A percentile compares a stretch with the other conserved stretches of the same genome.
phyloP scores from a whole-genome alignment of 2,797 vertebrate genomes.

The Acipenser ruthenus region DNA sequence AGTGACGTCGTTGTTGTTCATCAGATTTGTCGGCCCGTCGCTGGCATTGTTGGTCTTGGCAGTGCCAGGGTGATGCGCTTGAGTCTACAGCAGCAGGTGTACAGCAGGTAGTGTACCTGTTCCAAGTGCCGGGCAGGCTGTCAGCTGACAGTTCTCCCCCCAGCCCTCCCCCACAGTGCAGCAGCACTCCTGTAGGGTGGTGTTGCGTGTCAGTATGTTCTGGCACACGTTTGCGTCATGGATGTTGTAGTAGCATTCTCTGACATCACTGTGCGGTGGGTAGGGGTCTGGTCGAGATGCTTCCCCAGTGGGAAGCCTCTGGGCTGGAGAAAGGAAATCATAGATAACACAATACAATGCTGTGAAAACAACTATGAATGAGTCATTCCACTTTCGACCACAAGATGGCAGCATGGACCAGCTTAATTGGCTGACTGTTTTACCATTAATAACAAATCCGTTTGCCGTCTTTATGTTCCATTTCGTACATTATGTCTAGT shows the following conservation, averaged over 20 bases:
- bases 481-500: too few relatives aligned
- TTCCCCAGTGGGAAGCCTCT: slow-evolving; percentile 2
- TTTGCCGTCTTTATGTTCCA: too few relatives aligned
- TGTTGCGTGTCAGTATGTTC: slow-evolving; percentile 70
- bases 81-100: too few relatives aligned
- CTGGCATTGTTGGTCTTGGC: too few relatives aligned
- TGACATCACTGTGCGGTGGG: slow-evolving; percentile 41
- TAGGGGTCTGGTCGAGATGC: neutral
- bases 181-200: slow-evolving; percentile 84
- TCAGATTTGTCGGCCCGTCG: too few relatives aligned
- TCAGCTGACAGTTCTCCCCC: slow-evolving; percentile 74
- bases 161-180: slow-evolving; percentile 82
- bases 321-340: slow-evolving; percentile 11
- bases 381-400: neutral
- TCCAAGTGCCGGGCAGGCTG: slow-evolving; percentile 53
- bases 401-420: neutral
- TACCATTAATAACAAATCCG: too few relatives aligned
- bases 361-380: neutral
- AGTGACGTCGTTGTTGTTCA: too few relatives aligned
- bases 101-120: slow-evolving; percentile 50
- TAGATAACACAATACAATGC: neutral
- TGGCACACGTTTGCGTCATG: slow-evolving; percentile 54
- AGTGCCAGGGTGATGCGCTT: too few relatives aligned
- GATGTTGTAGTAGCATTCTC: slow-evolving; percentile 80
- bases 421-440: neutral